phyloP scores from a whole-genome alignment of 2,113 vertebrate genomes.

The Neomonachus schauinslandi region DNA sequence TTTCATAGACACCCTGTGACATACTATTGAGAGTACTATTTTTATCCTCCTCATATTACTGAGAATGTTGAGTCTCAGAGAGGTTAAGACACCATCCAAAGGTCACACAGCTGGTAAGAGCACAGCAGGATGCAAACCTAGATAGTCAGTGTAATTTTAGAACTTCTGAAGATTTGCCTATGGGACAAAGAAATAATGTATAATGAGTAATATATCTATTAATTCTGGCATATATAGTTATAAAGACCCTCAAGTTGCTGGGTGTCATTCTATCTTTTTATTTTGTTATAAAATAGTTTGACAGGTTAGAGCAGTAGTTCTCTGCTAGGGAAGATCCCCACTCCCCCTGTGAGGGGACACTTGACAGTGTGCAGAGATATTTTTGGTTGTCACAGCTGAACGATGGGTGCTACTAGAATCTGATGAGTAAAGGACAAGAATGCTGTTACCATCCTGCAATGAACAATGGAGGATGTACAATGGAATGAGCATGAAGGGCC shows the following conservation, averaged over 20 bases:
- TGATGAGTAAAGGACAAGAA: neutral
- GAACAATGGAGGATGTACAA: too few species aligned
- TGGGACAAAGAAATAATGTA: neutral
- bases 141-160: neutral
- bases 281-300: neutral
- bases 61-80: neutral
- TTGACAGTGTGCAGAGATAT: neutral
- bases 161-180: neutral
- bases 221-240: neutral
- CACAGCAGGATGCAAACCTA: neutral
- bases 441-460: fast-evolving
- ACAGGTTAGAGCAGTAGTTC: neutral
- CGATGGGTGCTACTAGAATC: neutral
- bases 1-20: neutral
- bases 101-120: neutral
- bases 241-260: neutral
- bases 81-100: neutral
- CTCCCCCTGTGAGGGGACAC: neutral
- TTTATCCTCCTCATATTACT: neutral
- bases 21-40: neutral
- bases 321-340: fast-evolving
- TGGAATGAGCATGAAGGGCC: neutral
- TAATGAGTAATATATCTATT: neutral
- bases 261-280: neutral
- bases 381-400: neutral